A percentile compares a stretch with the other conserved stretches of the same genome.
phyloP scores from a whole-genome alignment of 2,113 vertebrate species.

The Morone chrysops region DNA sequence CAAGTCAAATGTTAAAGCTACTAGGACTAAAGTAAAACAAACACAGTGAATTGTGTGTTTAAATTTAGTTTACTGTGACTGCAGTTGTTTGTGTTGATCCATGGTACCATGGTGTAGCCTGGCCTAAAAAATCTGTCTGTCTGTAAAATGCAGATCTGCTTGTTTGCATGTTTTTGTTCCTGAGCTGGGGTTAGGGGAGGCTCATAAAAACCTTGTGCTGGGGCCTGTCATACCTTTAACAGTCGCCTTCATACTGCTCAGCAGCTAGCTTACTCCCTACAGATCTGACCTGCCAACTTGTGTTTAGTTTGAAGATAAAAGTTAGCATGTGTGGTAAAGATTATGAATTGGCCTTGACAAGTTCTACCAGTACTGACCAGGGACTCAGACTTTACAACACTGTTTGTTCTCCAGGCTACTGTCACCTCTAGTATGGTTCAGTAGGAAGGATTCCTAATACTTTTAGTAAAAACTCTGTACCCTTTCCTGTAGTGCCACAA shows the following conservation, averaged over 20 bases:
- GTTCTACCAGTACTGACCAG: neutral
- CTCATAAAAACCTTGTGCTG: neutral
- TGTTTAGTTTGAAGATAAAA: constrained; percentile 24
- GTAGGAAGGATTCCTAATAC: neutral
- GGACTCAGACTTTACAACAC: constrained; percentile 12
- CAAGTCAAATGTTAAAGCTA: too few species aligned
- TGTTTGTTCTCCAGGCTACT: constrained; percentile 20
- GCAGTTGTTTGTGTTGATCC: neutral
- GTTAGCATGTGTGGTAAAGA: constrained; percentile 17
- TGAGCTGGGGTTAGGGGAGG: neutral
- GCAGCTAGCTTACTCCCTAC: constrained; percentile 21
- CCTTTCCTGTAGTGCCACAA: neutral
- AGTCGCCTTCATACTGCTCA: constrained; percentile 7
- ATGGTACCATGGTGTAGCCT: neutral
- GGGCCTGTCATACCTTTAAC: constrained; percentile 16
- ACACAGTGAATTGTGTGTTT: neutral
- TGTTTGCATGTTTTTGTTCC: neutral
- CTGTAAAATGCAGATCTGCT: constrained; percentile 1
- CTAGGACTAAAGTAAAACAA: neutral
- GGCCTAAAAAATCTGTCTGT: neutral
- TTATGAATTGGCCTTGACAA: constrained; percentile 22
- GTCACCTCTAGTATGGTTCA: constrained; percentile 27
- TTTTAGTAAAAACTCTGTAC: neutral
- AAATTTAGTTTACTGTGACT: neutral
- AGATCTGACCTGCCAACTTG: constrained; percentile 32